phyloP scores from a whole-genome alignment of 2,113 vertebrate genomes.

The Prochilodus magdalenae region DNA sequence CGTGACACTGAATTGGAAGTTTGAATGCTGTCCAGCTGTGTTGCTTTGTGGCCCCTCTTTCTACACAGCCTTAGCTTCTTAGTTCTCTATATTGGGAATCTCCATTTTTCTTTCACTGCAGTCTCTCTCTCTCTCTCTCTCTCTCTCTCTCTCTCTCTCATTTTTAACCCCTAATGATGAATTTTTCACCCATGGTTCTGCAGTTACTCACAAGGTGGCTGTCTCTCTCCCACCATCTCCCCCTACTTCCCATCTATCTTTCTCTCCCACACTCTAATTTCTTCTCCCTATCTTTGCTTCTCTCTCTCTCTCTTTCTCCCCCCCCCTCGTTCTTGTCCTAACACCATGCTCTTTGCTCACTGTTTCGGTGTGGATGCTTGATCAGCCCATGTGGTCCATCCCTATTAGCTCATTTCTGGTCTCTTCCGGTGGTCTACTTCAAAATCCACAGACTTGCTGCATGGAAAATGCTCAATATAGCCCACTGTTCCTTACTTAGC shows the following conservation, averaged over 20 bases:
- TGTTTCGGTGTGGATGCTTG: not conserved
- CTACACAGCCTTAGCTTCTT: not conserved
- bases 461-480: not conserved
- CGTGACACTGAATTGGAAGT: no score
- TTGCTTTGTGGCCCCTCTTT: not conserved
- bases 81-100: not conserved
- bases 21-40: not conserved
- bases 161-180: slow-evolving; percentile 56
- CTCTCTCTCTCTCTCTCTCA: slow-evolving; percentile 38
- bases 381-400: not conserved
- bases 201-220: slow-evolving; percentile 64
- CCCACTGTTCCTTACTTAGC: not conserved
- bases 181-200: slow-evolving; percentile 61
- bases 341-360: not conserved
- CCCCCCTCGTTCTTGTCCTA: slow-evolving; percentile 31
- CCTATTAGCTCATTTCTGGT: not conserved
- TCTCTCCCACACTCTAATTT: slow-evolving; percentile 13
- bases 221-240: slow-evolving; percentile 59
- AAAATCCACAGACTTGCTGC: not conserved
- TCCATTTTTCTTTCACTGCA: not conserved
- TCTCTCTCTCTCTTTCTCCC: slow-evolving; percentile 55
- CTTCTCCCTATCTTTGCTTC: not conserved
- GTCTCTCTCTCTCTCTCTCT: not conserved
- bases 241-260: slow-evolving; percentile 57
- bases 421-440: not conserved